These are phyloP conservation scores for Pampus argenteus DNA, from an alignment of 2,797 vertebrate species.

Conservation along the genomic window DNA sequence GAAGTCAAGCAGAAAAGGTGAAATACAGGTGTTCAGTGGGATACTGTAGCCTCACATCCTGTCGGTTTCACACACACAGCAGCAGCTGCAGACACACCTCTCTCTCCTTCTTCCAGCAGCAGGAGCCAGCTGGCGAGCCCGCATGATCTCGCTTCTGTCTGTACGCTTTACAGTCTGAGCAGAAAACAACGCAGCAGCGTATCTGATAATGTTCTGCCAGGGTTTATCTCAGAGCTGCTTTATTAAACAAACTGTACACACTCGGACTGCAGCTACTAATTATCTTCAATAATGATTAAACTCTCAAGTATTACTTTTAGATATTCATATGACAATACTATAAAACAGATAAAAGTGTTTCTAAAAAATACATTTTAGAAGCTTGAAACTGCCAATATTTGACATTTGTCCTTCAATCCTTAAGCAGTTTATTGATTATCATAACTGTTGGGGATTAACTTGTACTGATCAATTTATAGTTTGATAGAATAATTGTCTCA, in stretches of 20 bases:
- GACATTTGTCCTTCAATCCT: neutral
- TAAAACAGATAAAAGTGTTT: neutral
- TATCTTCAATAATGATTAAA: neutral
- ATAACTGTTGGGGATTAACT: neutral
- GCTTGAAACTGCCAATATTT: neutral
- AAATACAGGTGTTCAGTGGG: slow-evolving; percentile 83
- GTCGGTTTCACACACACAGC: slow-evolving; percentile 55
- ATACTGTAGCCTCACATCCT: slow-evolving; percentile 74
- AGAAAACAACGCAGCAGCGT: slow-evolving; percentile 36
- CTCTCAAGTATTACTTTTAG: neutral
- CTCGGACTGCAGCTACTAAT: neutral
- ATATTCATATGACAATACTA: neutral
- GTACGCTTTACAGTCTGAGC: slow-evolving; percentile 30
- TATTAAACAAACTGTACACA: slow-evolving; percentile 23
- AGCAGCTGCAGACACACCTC: slow-evolving; percentile 70
- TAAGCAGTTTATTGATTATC: neutral
- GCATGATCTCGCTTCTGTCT: slow-evolving; percentile 50
- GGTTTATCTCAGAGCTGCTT: slow-evolving; percentile 13
- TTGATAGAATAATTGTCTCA: neutral
- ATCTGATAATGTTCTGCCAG: slow-evolving; percentile 45
- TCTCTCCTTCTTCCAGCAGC: slow-evolving; percentile 40
- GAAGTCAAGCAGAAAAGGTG: slow-evolving; percentile 80
- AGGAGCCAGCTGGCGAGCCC: slow-evolving; percentile 68
- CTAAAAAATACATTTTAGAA: neutral
- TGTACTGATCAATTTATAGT: neutral